Conservation (phyloP, 1,140 invertebrate genomes). For the Bombus pyrosoma region DNA sequence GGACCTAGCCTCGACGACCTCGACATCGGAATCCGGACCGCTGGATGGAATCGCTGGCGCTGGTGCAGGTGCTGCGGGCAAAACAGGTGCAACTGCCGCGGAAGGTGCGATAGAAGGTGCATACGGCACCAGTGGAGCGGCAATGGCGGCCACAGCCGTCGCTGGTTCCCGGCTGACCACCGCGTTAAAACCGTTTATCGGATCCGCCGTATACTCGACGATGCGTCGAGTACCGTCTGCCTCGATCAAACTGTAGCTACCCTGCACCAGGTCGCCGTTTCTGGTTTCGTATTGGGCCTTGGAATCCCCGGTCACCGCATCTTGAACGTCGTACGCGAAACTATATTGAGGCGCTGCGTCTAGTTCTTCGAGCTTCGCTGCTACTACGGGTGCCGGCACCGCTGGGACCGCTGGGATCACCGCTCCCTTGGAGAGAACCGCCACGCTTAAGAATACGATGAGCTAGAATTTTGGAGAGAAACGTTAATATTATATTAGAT, state of each 20-base stretch:
- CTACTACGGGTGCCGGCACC: constrained; percentile 36
- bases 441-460: constrained; percentile 70
- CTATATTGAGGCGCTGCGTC: constrained; percentile 76
- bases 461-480: constrained; percentile 57
- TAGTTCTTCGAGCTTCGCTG: constrained; percentile 73
- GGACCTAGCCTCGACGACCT: constrained; percentile 75
- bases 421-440: constrained; percentile 63
- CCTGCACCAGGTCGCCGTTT: constrained; percentile 84
- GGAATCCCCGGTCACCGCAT: constrained; percentile 84
- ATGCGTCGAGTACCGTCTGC: constrained; percentile 87
- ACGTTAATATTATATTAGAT: not conserved
- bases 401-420: constrained; percentile 68
- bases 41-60: constrained; percentile 68
- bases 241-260: constrained; percentile 84
- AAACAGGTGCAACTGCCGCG: constrained; percentile 53
- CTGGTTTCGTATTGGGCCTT: constrained; percentile 87
- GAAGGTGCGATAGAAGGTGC: constrained; percentile 71
- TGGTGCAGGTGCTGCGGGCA: constrained; percentile 51
- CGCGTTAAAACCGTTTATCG: constrained; percentile 88
- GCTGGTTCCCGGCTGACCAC: constrained; percentile 85
- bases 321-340: constrained; percentile 79
- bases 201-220: constrained; percentile 89
- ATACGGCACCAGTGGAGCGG: constrained; percentile 68
- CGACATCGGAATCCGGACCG: constrained; percentile 79
- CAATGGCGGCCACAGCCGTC: constrained; percentile 66